Evolutionary conservation across 1,140 invertebrate species (phyloP), one percentile per base, ranked within the genome.

Genomic region (Samia ricini): DNA sequence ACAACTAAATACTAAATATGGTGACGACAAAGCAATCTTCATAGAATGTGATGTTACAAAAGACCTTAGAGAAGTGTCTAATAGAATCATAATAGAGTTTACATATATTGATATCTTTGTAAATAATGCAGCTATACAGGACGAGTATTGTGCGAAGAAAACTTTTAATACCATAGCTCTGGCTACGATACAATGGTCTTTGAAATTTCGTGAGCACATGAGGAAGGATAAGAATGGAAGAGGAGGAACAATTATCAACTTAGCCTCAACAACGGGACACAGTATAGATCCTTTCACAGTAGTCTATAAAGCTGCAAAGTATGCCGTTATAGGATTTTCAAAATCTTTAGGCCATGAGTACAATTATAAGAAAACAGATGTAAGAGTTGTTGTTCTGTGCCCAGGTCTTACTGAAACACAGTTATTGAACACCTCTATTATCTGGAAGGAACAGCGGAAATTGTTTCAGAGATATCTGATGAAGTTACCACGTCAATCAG

Each of bases 281-380:
- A n/a, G n/a, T n/a, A n/a, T n/a, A n/a, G n/a, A n/a, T n/a, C n/a
- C n/a, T n/a, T n/a, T n/a, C n/a, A n/a, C n/a, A n/a, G n/a, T n/a
- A n/a, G n/a, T n/a, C n/a, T 95, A 95, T 71, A 89, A 90, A 2
- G 94, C 93, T 0, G 94, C 94, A 1, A 96, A 96, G 72, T 92
- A 93, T 69, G 94, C 91, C 10, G 89, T 93, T 7, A 80, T 92
- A 24, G 91, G 91, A 24, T 90, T 93, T 49, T 92, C 91, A 0
- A 88, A 87, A 22, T 91, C 91, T 3, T 81, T 92, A 49, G 92
- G 93, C 68, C 85, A 92, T 66, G 68, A 80, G 36, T 91, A 86
- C 61, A 91, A 92, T 81, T 92, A 85, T 63, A 91, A 91, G 56
- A 89, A 90, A 79, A 91, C 88, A 18, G 92, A 92, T 18, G 85